phyloP scores from a whole-genome alignment of 2,888 invertebrate species.

The Choristoneura rosaceana region DNA sequence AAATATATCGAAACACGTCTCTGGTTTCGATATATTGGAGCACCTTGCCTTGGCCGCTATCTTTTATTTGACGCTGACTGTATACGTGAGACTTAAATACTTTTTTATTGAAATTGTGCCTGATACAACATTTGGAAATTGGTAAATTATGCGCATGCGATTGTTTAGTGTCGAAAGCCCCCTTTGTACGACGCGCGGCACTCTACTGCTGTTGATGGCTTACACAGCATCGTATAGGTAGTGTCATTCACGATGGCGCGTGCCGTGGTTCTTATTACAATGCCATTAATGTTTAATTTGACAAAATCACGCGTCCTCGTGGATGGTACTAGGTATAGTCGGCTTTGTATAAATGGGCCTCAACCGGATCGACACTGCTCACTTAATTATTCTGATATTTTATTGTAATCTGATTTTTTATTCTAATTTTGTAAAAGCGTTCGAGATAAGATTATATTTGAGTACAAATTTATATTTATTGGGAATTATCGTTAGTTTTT shows the following conservation, averaged over 20 bases:
- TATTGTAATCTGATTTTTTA: constrained; percentile 12
- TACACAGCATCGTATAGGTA: too few relatives aligned
- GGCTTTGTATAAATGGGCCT: neutral
- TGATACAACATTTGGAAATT: neutral
- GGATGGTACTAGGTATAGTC: neutral
- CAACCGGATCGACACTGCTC: neutral
- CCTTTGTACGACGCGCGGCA: neutral
- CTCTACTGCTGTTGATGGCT: neutral
- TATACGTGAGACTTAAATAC: too few relatives aligned
- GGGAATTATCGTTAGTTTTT: constrained; percentile 45
- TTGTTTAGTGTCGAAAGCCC: neutral
- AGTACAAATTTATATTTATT: constrained; percentile 58
- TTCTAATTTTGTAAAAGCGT: constrained; percentile 16
- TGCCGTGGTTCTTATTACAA: too few relatives aligned
- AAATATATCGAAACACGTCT: too few relatives aligned
- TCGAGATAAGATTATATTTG: constrained; percentile 50
- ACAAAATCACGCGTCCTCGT: too few relatives aligned
- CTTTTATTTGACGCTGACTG: too few relatives aligned
- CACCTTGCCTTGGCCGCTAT: too few relatives aligned
- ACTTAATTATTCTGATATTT: neutral
- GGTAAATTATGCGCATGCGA: neutral
- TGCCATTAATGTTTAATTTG: too few relatives aligned
- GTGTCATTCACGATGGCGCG: too few relatives aligned
- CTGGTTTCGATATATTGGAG: too few relatives aligned
- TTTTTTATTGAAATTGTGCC: neutral